Percentiles rank a stretch among this genome's conserved stretches.
Conservation (phyloP, 2,797 vertebrate genomes). For the Amblyopsis hoosieri region DNA sequence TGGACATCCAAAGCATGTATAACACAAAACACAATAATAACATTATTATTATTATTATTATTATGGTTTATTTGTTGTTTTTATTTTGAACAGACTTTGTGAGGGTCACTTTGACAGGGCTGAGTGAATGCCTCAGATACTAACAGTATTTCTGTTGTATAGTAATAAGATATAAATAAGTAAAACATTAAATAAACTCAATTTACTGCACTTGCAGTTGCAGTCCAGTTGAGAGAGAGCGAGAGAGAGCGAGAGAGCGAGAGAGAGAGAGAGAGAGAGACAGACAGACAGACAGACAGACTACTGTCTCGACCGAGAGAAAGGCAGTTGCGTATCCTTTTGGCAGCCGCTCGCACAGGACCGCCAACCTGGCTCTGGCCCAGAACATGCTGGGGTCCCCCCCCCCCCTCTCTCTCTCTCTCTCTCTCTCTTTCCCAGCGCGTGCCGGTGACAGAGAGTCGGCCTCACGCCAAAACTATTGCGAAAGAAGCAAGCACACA, state of each 20-base stretch:
- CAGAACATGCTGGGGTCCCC: constrained; percentile 58
- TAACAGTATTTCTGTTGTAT: background rate
- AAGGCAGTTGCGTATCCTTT: constrained; percentile 43
- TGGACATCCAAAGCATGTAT: background rate
- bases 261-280: background rate
- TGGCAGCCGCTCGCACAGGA: constrained; percentile 52
- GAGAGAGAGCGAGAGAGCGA: constrained; percentile 1
- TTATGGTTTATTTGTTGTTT: too few species aligned
- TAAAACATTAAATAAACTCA: constrained; percentile 27
- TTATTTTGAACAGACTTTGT: too few species aligned
- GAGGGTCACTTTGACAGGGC: too few species aligned
- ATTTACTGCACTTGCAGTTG: background rate
- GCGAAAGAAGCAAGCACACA: too few species aligned
- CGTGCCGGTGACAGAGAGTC: background rate
- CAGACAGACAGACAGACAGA: background rate
- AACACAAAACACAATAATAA: too few species aligned
- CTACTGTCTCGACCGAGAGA: background rate
- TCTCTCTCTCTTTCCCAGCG: constrained; percentile 45
- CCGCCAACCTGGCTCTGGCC: constrained; percentile 65
- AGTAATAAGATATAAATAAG: background rate
- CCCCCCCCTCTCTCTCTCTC: constrained; percentile 36
- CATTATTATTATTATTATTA: too few species aligned
- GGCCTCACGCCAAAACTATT: too few species aligned
- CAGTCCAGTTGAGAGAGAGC: constrained; percentile 12
- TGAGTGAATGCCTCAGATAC: background rate